These are phyloP conservation scores for Eupithecia exiguata DNA, from an alignment of 2,888 invertebrate species.

Conservation along the genomic window DNA sequence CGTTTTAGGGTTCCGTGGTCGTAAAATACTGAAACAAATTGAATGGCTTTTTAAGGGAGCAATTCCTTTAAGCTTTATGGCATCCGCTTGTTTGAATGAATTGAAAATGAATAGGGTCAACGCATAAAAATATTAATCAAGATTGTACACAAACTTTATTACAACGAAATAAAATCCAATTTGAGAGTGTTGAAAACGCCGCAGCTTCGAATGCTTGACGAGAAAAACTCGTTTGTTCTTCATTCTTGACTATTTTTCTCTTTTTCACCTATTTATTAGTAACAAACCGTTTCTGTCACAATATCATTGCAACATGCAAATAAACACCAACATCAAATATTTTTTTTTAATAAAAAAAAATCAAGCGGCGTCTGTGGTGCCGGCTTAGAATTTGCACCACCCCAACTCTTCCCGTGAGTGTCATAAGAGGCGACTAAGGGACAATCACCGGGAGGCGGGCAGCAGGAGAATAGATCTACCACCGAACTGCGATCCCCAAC, in stretches of 20 bases:
- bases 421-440: too few species aligned
- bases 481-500: too few species aligned
- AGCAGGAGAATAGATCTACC: too few species aligned
- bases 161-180: background rate
- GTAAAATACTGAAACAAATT: slow-evolving; percentile 46
- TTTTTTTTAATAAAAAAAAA: too few species aligned
- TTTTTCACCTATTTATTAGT: background rate
- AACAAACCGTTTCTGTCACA: background rate
- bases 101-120: slow-evolving; percentile 31
- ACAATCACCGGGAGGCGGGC: too few species aligned
- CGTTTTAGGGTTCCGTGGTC: slow-evolving; percentile 45
- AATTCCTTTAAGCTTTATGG: slow-evolving; percentile 37
- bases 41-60: slow-evolving; percentile 45
- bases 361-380: too few species aligned
- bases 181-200: background rate
- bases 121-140: slow-evolving; percentile 12
- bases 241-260: background rate
- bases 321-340: too few species aligned
- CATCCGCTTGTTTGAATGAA: slow-evolving; percentile 27
- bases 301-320: background rate
- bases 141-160: slow-evolving; percentile 6
- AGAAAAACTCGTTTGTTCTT: background rate
- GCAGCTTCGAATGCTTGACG: background rate
- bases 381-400: too few species aligned
- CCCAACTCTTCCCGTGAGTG: too few species aligned